Evolutionary conservation across 2,113 vertebrate species (phyloP).

Genomic region (Serilophus lunatus): DNA sequence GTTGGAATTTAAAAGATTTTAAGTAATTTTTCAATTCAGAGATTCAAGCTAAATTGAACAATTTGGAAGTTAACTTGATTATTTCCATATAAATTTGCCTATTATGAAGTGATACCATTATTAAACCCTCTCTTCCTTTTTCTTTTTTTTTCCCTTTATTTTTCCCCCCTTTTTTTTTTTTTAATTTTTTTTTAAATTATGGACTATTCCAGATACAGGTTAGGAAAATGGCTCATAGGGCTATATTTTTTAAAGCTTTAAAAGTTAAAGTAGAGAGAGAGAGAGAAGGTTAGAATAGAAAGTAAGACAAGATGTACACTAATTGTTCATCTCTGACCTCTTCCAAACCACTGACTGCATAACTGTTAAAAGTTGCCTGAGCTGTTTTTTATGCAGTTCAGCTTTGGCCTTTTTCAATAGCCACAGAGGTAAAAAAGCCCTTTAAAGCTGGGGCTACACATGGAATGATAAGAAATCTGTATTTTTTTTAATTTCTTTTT

Average conservation of each 20-base stretch:
- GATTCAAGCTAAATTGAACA: slow-evolving; percentile 14
- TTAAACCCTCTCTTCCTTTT: not conserved
- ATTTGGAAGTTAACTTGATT: not conserved
- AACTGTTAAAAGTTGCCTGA: not conserved
- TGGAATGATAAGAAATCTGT: not conserved
- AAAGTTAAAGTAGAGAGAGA: not conserved
- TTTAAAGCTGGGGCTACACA: not conserved
- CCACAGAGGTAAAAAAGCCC: not conserved
- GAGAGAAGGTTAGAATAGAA: not conserved
- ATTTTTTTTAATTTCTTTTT: not conserved
- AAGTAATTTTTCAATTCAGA: slow-evolving; percentile 9
- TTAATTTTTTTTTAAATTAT: not conserved
- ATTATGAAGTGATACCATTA: not conserved
- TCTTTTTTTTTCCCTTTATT: not conserved
- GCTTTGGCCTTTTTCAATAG: not conserved
- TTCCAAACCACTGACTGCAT: not conserved
- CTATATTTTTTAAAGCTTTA: not conserved
- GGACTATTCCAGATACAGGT: not conserved
- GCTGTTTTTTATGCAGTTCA: not conserved
- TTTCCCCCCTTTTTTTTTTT: not conserved
- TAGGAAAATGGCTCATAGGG: not conserved
- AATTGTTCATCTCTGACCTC: not conserved
- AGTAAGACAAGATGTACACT: not conserved
- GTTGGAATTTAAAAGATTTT: not conserved
- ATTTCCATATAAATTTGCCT: not conserved